Base-by-base conservation (phyloP, 2,113 vertebrate genomes). In the Gopherus flavomarginatus region DNA sequence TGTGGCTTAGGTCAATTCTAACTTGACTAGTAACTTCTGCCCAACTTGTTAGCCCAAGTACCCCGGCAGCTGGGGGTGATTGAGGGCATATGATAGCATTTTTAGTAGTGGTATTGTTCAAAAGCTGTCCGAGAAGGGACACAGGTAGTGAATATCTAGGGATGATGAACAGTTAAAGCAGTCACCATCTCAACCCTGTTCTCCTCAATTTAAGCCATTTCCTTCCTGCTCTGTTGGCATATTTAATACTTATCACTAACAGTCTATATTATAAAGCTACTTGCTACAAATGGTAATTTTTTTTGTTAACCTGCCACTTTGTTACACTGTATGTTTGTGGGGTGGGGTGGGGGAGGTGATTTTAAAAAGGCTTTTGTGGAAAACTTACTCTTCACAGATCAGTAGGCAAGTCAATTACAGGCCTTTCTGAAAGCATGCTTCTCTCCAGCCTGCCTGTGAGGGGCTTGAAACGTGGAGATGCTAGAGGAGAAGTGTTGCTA, bases 391-490 rank as follows among this genome's bases (percentile, higher is more conserved):
- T 85, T 94, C 89, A 83, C 94, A 96, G 89, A 94, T 95, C 90
- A 96, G 94, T 96, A 92, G 94, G 91, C 92, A 87, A 91, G 95
- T 92, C 95, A 96, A 75, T 96, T 93, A 59, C 95, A 95, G 92
- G 95, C 94, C 1, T 90, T 90, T 90, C 84, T 83, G 92, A 90
- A 86, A 90, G 83, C 84, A 78, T 59, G 84, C 92, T 83, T 80
- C 92, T 87, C 84, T 49, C 69, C 92, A 83, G 88, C 77, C 47
- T 90, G 92, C 83, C 54, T 90, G 84, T 81, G 88, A 92, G 47
- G 86, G 83, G 92, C 10, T 75, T 82, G 89, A 6, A 90, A 77
- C 52, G 69, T 62, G 75, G 92, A 83, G 80, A 27, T 93, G 94
- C 9, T 2, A 78, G 83, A 81, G 92, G 85, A 26, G 92, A 44